Percentiles rank a stretch among this genome's conserved stretches.
Conservation (phyloP, 2,113 vertebrate species). For the Romanogobio albipinnatus region DNA sequence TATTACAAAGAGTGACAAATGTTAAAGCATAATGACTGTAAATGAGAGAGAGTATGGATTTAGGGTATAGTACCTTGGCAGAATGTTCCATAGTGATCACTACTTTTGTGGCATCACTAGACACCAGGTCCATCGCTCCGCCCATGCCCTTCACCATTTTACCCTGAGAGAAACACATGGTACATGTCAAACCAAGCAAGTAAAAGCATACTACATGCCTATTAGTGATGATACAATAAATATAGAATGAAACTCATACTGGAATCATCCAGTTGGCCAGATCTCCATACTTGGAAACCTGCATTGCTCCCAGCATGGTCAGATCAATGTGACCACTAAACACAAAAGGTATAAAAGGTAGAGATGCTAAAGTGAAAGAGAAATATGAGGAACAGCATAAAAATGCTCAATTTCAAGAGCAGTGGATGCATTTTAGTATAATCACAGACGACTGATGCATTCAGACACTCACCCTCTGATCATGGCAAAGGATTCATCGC, state of each 20-base stretch:
- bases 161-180: constrained; percentile 76
- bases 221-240: background rate
- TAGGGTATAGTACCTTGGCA: constrained; percentile 81
- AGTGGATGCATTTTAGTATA: background rate
- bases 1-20: background rate
- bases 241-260: constrained; percentile 69
- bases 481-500: constrained; percentile 89
- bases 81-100: constrained; percentile 98
- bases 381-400: background rate
- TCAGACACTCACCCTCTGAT: constrained; percentile 83
- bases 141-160: constrained; percentile 99
- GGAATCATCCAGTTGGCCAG: constrained; percentile 92
- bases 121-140: constrained; percentile 96
- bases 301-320: constrained; percentile 90
- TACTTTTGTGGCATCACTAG: constrained; percentile 91
- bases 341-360: background rate
- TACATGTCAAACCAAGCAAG: background rate
- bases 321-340: constrained; percentile 84
- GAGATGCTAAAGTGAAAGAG: background rate
- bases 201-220: background rate
- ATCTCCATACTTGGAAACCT: constrained; percentile 87
- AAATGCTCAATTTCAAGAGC: background rate
- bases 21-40: background rate
- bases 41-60: background rate
- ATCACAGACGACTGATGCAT: background rate